phyloP scores from a whole-genome alignment of 2,113 vertebrate species.

The Heterotilapia buettikoferi region DNA sequence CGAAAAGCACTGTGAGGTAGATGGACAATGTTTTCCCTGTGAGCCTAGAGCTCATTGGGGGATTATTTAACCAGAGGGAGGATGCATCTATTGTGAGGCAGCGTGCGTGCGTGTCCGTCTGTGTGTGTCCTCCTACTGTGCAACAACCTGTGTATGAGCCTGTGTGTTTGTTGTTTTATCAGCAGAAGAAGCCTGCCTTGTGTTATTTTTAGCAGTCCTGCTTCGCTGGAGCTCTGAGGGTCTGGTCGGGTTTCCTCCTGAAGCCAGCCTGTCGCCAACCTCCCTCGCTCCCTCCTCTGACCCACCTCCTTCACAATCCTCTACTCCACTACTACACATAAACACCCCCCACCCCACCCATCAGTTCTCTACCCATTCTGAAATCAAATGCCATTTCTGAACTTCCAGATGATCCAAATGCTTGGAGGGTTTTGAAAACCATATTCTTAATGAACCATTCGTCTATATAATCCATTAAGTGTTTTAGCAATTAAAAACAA shows the following conservation, averaged over 20 bases:
- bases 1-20: constrained; percentile 54
- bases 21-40: constrained; percentile 14
- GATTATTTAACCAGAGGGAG: constrained; percentile 35
- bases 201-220: constrained; percentile 72
- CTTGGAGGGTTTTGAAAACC: background rate
- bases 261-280: constrained; percentile 71
- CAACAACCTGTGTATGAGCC: constrained; percentile 26
- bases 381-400: background rate
- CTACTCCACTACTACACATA: background rate
- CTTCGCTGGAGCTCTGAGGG: constrained; percentile 55
- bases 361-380: background rate
- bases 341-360: background rate
- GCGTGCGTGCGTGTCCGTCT: constrained; percentile 17
- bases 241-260: constrained; percentile 69
- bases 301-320: background rate
- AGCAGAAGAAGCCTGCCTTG: constrained; percentile 61
- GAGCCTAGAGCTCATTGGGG: constrained; percentile 1
- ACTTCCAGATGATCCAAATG: background rate
- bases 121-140: constrained; percentile 30
- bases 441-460: rapidly evolving
- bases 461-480: background rate
- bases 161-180: constrained; percentile 57
- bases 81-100: constrained; percentile 45
- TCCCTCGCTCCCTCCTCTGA: constrained; percentile 6
- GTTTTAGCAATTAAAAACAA: background rate